Conservation (phyloP, 2,888 invertebrate genomes). For the Dicyrtomina minuta region DNA sequence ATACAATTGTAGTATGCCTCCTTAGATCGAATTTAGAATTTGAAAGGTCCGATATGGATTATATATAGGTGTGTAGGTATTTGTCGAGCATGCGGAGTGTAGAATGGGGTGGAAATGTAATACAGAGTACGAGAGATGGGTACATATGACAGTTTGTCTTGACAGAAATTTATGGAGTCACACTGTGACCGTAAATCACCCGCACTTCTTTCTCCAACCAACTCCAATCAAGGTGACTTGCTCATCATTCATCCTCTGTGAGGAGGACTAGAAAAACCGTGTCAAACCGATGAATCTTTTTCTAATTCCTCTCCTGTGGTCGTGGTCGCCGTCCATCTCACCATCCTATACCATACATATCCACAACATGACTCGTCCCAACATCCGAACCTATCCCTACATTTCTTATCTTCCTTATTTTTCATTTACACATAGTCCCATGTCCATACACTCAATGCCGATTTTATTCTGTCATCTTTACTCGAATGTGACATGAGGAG, state of each 20-base stretch:
- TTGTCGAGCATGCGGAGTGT: too few species aligned
- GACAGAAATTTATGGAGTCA: constrained; percentile 52
- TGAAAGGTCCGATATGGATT: background rate
- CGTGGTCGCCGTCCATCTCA: constrained; percentile 25
- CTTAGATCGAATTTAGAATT: background rate
- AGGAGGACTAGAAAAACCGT: constrained; percentile 42
- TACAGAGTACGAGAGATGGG: background rate
- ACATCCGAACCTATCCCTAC: constrained; percentile 26
- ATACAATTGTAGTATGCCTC: too few species aligned
- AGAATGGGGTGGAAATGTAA: background rate
- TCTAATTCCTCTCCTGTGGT: constrained; percentile 33
- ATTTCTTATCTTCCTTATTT: constrained; percentile 22
- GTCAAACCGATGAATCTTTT: constrained; percentile 36
- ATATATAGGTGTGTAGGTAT: background rate
- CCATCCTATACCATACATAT: background rate
- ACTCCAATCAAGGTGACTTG: constrained; percentile 49
- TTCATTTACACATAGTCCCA: constrained; percentile 6
- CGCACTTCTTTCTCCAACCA: constrained; percentile 32
- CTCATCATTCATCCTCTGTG: constrained; percentile 30
- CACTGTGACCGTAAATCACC: constrained; percentile 53
- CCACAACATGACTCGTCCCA: background rate
- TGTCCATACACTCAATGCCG: constrained; percentile 1
- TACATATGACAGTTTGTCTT: constrained; percentile 35
- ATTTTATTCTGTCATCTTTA: constrained; percentile 8
- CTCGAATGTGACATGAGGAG: background rate